A percentile compares a stretch with the other conserved stretches of the same genome.
Conservation (phyloP, 2,113 vertebrate species). For the Xiphophorus maculatus region DNA sequence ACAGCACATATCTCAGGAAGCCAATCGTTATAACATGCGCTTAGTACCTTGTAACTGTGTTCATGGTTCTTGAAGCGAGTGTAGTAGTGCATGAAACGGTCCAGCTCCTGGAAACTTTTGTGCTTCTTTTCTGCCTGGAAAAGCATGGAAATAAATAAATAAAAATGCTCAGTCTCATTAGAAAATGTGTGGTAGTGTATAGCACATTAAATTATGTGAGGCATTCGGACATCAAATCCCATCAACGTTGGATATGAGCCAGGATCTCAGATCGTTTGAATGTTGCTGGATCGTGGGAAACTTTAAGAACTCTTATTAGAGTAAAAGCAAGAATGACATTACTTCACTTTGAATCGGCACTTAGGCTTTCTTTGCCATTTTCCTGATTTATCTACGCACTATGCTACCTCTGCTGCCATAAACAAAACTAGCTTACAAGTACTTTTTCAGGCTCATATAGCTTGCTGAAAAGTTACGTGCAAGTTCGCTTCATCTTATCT, state of each 20-base stretch:
- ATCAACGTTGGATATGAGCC: too few relatives aligned
- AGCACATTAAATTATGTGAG: neutral
- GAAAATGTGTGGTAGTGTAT: neutral
- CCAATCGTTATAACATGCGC: neutral
- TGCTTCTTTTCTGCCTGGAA: constrained; percentile 97
- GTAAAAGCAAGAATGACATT: neutral
- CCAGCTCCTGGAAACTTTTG: constrained; percentile 97
- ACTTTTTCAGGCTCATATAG: too few relatives aligned
- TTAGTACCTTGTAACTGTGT: constrained; percentile 92
- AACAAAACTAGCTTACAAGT: too few relatives aligned
- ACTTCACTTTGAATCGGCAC: neutral
- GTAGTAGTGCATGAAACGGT: constrained; percentile 99
- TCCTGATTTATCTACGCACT: neutral
- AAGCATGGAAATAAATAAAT: neutral
- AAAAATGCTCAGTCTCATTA: neutral
- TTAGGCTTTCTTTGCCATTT: neutral
- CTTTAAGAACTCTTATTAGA: too few relatives aligned
- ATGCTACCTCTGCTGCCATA: neutral
- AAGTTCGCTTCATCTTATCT: too few relatives aligned
- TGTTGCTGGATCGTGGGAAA: neutral
- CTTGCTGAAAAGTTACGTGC: too few relatives aligned
- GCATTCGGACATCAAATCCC: neutral
- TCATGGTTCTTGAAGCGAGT: constrained; percentile 99
- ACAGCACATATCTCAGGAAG: neutral
- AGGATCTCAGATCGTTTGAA: too few relatives aligned